Evolutionary conservation across 2,797 vertebrate genomes (phyloP).

Genomic region (Trichosurus vulpecula): DNA sequence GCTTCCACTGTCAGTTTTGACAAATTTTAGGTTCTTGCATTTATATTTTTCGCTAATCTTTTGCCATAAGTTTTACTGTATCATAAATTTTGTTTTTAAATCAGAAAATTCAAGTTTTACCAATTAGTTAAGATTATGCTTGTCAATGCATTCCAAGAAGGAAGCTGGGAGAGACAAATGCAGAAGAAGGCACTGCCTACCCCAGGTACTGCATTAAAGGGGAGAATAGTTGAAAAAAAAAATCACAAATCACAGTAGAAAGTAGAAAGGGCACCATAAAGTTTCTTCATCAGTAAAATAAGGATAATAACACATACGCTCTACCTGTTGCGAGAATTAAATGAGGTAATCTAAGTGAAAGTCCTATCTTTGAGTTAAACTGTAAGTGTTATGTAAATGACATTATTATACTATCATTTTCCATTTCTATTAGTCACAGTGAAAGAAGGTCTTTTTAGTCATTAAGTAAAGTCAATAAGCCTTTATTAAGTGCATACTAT

Average conservation of each 20-base stretch:
- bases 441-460: background rate
- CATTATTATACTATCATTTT: background rate
- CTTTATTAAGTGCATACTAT: background rate
- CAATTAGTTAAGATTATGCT: background rate
- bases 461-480: background rate
- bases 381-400: background rate
- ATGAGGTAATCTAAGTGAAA: background rate
- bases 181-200: background rate
- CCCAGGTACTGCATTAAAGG: background rate
- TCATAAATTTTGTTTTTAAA: background rate
- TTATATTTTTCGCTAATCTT: background rate
- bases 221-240: background rate
- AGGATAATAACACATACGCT: background rate
- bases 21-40: background rate
- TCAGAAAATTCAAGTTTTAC: background rate
- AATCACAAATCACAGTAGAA: background rate
- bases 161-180: background rate
- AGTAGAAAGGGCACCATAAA: constrained; percentile 2
- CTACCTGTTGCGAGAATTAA: background rate
- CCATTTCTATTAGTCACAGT: background rate
- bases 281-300: background rate
- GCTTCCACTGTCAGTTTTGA: background rate
- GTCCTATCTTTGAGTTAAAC: background rate
- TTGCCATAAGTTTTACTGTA: background rate
- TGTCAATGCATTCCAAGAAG: background rate